A percentile compares a stretch with the other conserved stretches of the same genome.
phyloP scores from a whole-genome alignment of 92 coral and sea anemone genomes.

The Porites cylindrica region DNA sequence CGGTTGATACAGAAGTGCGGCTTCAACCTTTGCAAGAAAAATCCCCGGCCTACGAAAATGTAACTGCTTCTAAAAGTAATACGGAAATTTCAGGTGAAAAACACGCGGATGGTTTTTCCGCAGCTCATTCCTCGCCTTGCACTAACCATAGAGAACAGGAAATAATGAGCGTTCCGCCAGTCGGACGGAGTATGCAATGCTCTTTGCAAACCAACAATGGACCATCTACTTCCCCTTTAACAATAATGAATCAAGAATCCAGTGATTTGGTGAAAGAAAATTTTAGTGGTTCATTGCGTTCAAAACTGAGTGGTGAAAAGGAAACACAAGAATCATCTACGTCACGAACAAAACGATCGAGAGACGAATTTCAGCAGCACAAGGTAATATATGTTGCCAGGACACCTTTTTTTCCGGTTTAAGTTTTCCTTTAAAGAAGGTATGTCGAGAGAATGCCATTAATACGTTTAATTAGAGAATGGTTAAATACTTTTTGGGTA shows the following conservation, averaged over 20 bases:
- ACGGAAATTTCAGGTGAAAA: neutral
- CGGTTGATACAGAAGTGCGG: neutral
- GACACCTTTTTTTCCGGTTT: neutral
- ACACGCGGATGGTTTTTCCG: neutral
- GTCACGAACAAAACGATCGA: conserved; percentile 10
- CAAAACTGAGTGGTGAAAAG: neutral
- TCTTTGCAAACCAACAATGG: conserved; percentile 7
- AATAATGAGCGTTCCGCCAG: neutral
- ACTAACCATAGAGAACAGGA: neutral
- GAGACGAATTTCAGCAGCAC: neutral
- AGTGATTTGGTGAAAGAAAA: conserved; percentile 11
- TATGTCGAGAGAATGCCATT: too few relatives aligned
- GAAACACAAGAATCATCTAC: neutral
- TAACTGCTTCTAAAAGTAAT: neutral
- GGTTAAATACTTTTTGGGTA: too few relatives aligned
- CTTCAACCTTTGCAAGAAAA: conserved; percentile 14
- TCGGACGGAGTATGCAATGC: neutral
- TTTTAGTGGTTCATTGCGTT: neutral
- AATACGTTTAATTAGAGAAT: too few relatives aligned
- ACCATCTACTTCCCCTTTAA: neutral
- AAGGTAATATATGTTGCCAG: conserved; percentile 3
- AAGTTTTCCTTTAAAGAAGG: neutral
- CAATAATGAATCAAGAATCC: neutral
- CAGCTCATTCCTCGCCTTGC: neutral
- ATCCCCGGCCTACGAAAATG: neutral